phyloP scores from a whole-genome alignment of 2,113 vertebrate genomes.

The Thomomys bottae region DNA sequence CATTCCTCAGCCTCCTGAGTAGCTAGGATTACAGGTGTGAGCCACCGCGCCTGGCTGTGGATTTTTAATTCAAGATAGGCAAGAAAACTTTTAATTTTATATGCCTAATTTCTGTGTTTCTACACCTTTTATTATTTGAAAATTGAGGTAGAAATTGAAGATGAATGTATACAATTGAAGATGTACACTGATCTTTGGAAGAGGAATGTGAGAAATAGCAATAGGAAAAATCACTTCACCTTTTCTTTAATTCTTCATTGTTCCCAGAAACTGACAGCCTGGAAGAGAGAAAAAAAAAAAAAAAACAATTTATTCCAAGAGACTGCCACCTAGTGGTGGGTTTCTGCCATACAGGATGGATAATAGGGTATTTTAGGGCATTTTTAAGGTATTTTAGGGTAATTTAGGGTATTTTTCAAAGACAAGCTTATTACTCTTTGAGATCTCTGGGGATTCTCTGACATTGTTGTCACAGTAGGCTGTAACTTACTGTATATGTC shows the following conservation, averaged over 20 bases:
- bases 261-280: constrained; percentile 1
- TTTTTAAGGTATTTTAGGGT: no score
- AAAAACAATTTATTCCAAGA: constrained; percentile 45
- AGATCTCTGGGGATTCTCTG: not conserved
- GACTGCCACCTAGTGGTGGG: constrained; percentile 63
- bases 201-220: not conserved
- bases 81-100: not conserved
- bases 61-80: no score
- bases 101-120: not conserved
- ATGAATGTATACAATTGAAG: not conserved
- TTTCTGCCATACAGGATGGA: not conserved
- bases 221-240: not conserved
- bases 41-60: no score
- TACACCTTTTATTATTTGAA: constrained; percentile 19
- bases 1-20: no score
- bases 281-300: not conserved
- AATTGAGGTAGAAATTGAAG: not conserved
- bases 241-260: constrained; percentile 1
- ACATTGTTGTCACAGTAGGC: not conserved
- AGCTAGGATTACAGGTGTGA: no score
- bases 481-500: not conserved
- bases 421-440: not conserved
- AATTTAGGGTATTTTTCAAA: not conserved
- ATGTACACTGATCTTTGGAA: not conserved
- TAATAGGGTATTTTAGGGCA: not conserved